Evolutionary conservation across 2,888 invertebrate species (phyloP).

Genomic region (Morpho helenor): DNA sequence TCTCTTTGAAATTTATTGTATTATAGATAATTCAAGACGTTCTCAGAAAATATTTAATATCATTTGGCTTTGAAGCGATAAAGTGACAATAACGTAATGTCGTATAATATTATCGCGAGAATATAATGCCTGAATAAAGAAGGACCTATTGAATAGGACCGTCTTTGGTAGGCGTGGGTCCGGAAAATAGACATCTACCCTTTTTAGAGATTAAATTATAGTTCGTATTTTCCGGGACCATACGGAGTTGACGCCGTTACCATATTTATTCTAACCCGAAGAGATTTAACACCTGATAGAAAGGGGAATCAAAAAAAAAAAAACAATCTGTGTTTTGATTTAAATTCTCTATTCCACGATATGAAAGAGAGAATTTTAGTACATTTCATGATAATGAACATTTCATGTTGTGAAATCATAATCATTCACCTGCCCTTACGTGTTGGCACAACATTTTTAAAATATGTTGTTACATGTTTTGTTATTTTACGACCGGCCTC

Average conservation of each 20-base stretch:
- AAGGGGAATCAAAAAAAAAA: too few species aligned
- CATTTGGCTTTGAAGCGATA: constrained; percentile 33
- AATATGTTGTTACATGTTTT: too few species aligned
- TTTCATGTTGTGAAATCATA: too few species aligned
- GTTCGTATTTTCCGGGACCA: constrained; percentile 57
- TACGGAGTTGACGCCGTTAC: constrained; percentile 24
- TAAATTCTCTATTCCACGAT: too few species aligned
- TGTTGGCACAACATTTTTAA: too few species aligned
- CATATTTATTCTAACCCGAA: constrained; percentile 21
- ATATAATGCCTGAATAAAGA: constrained; percentile 58
- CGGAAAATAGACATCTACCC: constrained; percentile 64
- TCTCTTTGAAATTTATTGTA: neutral
- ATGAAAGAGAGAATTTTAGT: too few species aligned
- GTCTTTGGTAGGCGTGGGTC: constrained; percentile 50
- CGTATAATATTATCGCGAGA: constrained; percentile 50
- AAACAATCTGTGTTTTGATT: too few species aligned
- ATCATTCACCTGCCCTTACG: too few species aligned
- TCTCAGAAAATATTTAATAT: constrained; percentile 10
- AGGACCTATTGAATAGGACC: constrained; percentile 59
- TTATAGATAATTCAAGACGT: neutral
- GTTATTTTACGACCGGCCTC: too few species aligned
- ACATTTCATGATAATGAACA: too few species aligned
- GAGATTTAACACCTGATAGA: neutral
- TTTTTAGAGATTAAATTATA: constrained; percentile 66
- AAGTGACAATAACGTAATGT: constrained; percentile 41